A percentile compares a stretch with the other conserved stretches of the same genome.
Conservation (phyloP, 2,888 invertebrate genomes). For the Heliconius ismenius region DNA sequence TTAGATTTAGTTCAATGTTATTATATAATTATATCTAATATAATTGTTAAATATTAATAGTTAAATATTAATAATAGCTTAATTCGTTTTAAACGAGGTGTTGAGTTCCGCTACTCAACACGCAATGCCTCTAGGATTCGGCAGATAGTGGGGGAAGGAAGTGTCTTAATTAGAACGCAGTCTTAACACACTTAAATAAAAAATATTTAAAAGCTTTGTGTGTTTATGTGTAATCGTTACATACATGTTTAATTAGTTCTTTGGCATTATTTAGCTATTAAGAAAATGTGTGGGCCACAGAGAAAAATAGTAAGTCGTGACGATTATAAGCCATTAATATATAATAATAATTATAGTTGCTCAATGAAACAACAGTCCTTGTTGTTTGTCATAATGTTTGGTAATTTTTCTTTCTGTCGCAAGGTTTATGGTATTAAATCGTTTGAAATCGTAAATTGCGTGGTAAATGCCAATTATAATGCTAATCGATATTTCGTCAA, state of each 20-base stretch:
- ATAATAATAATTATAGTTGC: no score
- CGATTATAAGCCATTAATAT: conserved; percentile 9
- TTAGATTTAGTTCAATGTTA: background rate
- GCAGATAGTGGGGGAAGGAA: no score
- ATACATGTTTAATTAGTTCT: background rate
- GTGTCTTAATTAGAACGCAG: no score
- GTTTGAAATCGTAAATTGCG: conserved; percentile 17
- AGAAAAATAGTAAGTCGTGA: conserved; percentile 18
- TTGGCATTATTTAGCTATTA: background rate
- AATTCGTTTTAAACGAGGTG: background rate
- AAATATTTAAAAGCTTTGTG: background rate
- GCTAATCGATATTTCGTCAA: conserved; percentile 14
- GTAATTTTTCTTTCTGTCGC: conserved; percentile 20
- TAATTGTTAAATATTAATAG: background rate
- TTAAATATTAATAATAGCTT: background rate
- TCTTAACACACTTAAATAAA: background rate
- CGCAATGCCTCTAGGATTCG: no score
- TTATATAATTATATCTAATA: background rate
- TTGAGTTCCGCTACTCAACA: no score
- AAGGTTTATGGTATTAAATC: conserved; percentile 18
- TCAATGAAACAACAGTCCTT: conserved; percentile 4
- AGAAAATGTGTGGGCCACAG: conserved; percentile 6
- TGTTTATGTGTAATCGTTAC: background rate
- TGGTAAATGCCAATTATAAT: conserved; percentile 19
- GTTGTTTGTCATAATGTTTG: conserved; percentile 11